A percentile compares a stretch with the other conserved stretches of the same genome.
Conservation (phyloP, 2,888 invertebrate species). For the Xylota sylvarum region DNA sequence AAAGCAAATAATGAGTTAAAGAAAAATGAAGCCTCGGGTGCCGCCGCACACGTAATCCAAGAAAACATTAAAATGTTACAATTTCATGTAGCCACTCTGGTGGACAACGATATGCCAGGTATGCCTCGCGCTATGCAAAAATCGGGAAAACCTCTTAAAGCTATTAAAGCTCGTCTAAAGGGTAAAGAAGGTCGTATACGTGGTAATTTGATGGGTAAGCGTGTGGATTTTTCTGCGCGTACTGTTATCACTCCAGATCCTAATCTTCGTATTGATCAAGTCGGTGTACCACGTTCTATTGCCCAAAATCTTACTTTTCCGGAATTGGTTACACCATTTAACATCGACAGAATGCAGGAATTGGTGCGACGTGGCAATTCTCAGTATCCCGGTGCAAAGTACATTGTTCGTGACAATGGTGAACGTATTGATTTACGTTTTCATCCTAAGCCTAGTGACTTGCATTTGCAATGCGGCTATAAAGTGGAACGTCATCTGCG, state of each 20-base stretch:
- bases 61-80: conserved; percentile 99
- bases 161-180: conserved; percentile 97
- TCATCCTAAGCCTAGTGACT: conserved; percentile 98
- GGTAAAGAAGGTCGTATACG: conserved; percentile 99
- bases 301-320: conserved; percentile 99
- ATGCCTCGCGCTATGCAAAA: conserved; percentile 99
- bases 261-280: conserved; percentile 97
- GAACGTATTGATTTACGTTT: conserved; percentile 99
- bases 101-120: conserved; percentile 99
- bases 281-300: conserved; percentile 98
- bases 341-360: conserved; percentile 96
- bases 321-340: conserved; percentile 99
- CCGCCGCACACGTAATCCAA: conserved; percentile 97
- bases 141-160: conserved; percentile 99
- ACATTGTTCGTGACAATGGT: conserved; percentile 99
- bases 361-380: conserved; percentile 98
- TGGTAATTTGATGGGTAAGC: conserved; percentile 99
- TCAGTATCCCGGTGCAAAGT: conserved; percentile 99
- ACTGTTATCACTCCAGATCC: conserved; percentile 99
- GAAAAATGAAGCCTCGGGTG: conserved; percentile 98
- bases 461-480: conserved; percentile 98
- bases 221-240: conserved; percentile 99
- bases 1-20: conserved; percentile 98
- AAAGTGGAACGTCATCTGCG: conserved; percentile 98
- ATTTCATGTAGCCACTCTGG: conserved; percentile 98